Conservation (phyloP, 2,888 invertebrate genomes). For the Papilio protenor region DNA sequence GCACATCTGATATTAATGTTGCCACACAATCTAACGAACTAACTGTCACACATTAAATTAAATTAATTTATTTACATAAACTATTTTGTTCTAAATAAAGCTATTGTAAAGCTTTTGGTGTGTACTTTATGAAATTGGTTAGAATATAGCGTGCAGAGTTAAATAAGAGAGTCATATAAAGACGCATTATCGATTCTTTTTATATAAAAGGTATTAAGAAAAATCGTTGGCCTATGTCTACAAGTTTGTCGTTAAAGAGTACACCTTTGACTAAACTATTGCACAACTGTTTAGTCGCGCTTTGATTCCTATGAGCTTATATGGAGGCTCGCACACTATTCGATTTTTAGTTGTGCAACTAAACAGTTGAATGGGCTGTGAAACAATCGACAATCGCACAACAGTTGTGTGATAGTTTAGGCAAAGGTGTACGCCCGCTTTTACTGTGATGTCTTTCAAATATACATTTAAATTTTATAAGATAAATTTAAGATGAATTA, state of each 20-base stretch:
- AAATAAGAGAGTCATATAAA: neutral
- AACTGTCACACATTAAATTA: neutral
- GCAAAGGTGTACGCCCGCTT: too few species aligned
- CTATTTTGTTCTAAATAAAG: neutral
- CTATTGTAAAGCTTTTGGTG: too few species aligned
- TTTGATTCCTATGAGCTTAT: too few species aligned
- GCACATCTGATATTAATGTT: constrained; percentile 16
- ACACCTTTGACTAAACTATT: too few species aligned
- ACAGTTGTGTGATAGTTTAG: too few species aligned
- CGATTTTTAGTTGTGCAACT: too few species aligned
- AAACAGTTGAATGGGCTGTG: too few species aligned
- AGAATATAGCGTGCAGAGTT: neutral
- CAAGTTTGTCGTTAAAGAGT: neutral
- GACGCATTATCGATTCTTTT: neutral
- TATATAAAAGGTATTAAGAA: neutral
- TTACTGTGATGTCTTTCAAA: neutral
- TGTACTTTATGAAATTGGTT: neutral
- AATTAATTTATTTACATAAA: neutral
- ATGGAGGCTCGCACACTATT: too few species aligned
- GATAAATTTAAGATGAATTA: neutral
- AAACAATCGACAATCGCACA: too few species aligned
- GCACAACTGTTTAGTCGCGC: too few species aligned
- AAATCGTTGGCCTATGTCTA: neutral
- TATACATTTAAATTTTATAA: neutral
- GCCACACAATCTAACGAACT: neutral